A percentile compares a stretch with the other conserved stretches of the same genome.
phyloP scores from a whole-genome alignment of 2,113 vertebrate genomes.

The Zootoca vivipara region DNA sequence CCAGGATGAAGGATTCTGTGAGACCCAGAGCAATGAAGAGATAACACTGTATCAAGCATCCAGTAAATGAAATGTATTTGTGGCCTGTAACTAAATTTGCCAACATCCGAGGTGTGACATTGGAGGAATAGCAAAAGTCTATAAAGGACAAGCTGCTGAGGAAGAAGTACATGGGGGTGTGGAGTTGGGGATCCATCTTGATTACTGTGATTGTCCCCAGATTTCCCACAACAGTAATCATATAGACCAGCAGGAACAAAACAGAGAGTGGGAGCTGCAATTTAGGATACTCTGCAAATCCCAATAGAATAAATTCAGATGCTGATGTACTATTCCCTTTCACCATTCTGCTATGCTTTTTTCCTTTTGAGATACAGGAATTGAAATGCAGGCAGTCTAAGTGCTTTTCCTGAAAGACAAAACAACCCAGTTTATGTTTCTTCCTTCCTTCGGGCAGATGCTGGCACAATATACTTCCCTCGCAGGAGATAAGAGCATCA shows the following conservation, averaged over 20 bases:
- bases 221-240: conserved; percentile 6
- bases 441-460: not conserved
- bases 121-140: conserved; percentile 27
- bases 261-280: not conserved
- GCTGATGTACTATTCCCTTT: not conserved
- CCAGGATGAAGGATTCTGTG: conserved; percentile 17
- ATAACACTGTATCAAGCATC: conserved; percentile 1
- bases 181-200: not conserved
- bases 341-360: not conserved
- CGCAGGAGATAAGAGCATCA: not conserved
- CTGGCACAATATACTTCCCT: not conserved
- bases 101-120: conserved; percentile 10
- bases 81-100: not conserved
- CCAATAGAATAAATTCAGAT: conserved; percentile 22
- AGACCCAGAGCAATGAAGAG: conserved; percentile 1
- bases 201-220: conserved; percentile 15
- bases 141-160: conserved; percentile 10
- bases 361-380: not conserved
- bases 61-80: conserved; percentile 25
- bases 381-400: not conserved
- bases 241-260: conserved; percentile 6
- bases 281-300: not conserved
- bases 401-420: not conserved
- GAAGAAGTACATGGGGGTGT: conserved; percentile 29
- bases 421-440: not conserved